Conservation (phyloP, 2,888 invertebrate genomes). For the Elaeidobius kamerunicus region DNA sequence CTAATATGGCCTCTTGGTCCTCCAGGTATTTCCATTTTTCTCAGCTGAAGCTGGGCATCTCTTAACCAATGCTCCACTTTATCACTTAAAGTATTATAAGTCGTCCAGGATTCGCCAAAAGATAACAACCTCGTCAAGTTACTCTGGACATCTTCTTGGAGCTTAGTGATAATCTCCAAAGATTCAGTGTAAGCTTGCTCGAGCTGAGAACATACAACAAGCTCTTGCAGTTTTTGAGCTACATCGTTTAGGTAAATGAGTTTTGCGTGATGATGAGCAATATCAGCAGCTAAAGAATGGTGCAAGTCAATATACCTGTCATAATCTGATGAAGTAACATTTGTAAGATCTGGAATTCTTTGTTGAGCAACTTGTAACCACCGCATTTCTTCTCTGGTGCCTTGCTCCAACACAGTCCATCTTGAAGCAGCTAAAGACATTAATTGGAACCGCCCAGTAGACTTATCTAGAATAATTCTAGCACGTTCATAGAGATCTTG, state of each 20-base stretch:
- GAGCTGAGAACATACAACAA: conserved; percentile 71
- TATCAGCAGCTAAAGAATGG: conserved; percentile 74
- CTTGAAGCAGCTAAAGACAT: conserved; percentile 82
- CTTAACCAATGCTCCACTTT: conserved; percentile 75
- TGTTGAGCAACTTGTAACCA: conserved; percentile 84
- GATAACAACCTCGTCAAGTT: conserved; percentile 68
- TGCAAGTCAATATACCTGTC: conserved; percentile 82
- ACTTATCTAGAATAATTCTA: conserved; percentile 72
- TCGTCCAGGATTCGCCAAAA: conserved; percentile 76
- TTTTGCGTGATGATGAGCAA: conserved; percentile 77
- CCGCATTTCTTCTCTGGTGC: conserved; percentile 77
- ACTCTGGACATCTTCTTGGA: conserved; percentile 74
- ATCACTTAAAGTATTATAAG: conserved; percentile 69
- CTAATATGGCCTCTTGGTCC: conserved; percentile 69
- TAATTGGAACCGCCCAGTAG: conserved; percentile 76
- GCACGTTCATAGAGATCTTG: conserved; percentile 75
- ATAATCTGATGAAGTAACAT: conserved; percentile 78
- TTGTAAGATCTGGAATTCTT: conserved; percentile 75
- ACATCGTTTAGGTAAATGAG: conserved; percentile 69
- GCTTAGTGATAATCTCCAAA: conserved; percentile 65
- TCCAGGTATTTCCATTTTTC: conserved; percentile 60
- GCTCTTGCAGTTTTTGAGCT: conserved; percentile 69
- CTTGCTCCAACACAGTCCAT: conserved; percentile 78
- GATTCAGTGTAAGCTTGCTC: conserved; percentile 72
- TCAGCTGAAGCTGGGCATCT: conserved; percentile 68